A percentile compares a stretch with the other conserved stretches of the same genome.
These are phyloP conservation scores for Sarcoramphus papa DNA, from an alignment of 2,797 vertebrate species.

Conservation along the genomic window DNA sequence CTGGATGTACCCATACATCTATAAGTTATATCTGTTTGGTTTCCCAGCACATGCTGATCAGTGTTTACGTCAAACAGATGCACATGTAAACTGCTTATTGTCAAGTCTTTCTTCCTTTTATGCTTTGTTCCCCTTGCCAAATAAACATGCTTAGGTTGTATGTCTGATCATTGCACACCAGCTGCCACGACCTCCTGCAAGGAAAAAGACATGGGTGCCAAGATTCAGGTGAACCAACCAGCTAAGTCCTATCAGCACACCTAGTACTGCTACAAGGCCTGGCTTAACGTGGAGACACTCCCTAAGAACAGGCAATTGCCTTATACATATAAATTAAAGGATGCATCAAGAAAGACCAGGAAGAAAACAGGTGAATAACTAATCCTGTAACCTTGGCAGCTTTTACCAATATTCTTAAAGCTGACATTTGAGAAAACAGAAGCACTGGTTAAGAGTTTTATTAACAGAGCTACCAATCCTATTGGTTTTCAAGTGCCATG, in stretches of 20 bases:
- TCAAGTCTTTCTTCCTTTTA: background rate
- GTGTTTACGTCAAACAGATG: background rate
- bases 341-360: background rate
- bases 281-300: rapidly evolving
- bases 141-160: background rate
- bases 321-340: background rate
- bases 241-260: background rate
- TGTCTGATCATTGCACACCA: background rate
- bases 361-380: background rate
- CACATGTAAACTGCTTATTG: background rate
- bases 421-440: background rate
- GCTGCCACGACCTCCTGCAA: background rate
- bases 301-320: background rate
- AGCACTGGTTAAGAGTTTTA: background rate
- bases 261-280: background rate
- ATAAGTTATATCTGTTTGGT: background rate
- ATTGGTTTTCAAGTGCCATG: background rate
- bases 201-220: background rate
- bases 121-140: background rate
- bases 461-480: background rate
- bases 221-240: background rate
- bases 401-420: background rate
- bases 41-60: background rate
- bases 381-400: background rate
- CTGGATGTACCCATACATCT: background rate